Evolutionary conservation across 1,140 invertebrate genomes (phyloP), one percentile per base, ranked within the genome.

Genomic region (Triops cancriformis): DNA sequence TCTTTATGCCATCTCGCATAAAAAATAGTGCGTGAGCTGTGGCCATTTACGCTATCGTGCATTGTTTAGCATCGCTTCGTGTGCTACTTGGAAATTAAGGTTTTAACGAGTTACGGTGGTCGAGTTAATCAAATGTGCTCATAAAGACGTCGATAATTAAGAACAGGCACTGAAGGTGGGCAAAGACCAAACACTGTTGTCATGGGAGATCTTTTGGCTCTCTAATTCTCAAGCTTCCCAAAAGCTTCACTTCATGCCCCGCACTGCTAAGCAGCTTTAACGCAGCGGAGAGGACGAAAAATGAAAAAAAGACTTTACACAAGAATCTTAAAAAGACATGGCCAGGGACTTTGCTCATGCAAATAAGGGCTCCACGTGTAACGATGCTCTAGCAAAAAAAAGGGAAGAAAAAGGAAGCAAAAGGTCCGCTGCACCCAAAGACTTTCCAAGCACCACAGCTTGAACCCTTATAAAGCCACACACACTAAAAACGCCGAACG

Each of bases 311-410:
- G 51, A 64, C 51, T 37, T n/a, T 37, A 7, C 7, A 37, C 51
- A 64, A 23, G 51, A 64, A 64, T 64, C 51, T 64, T n/a, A 64
- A 64, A 64, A 64, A 64, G 51, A 64, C 14, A 23, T 64, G 51
- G 51, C 51, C 51, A 64, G 51, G 51, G 51, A 64, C 51, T 64
- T 23, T 64, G 51, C 51, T 64, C 51, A 64, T 64, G 51, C 51
- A 64, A 64, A 64, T 64, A 64, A 64, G 51, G 51, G 51, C 51
- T 23, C 51, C 51, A 64, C 51, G 51, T 64, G 51, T 64, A 64
- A 64, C 51, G 51, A 64, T 64, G 51, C n/a, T 18, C 51, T 18
- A 23, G 51, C 51, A n/a, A 64, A 64, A 64, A 18, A 64, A 64
- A 23, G 14, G 51, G 14, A 18, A 64, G 14, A 64, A 64, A 64